Evolutionary conservation across 2,797 vertebrate species (phyloP), one percentile per base, ranked within the genome.

Genomic region (Clarias fuscus): DNA sequence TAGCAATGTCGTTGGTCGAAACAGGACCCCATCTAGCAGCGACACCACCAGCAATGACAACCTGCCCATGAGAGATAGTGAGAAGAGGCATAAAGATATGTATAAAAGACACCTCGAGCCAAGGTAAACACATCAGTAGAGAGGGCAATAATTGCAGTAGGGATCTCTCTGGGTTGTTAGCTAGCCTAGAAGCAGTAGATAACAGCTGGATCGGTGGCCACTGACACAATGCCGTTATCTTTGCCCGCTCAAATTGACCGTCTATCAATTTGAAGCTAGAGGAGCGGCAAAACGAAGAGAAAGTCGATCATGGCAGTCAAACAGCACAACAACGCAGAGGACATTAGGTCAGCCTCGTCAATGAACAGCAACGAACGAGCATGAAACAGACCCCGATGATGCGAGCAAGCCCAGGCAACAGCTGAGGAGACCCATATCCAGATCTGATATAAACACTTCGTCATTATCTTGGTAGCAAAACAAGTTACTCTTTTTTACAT

Each of bases 151-250:
- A 91, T 88, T 86, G 91, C 92, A 90, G 91, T 85, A 87, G 30
- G 48, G 90, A 91, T 91, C 93, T 89, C 91, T 89, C 70, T 91
- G 90, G 67, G 93, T 94, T 92, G 94, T 93, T 93, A 92, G 92
- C 89, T 88, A 85, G 83, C 91, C 90, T 90, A 92, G 91, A 91
- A 93, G 92, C 93, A 89, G 79, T 88, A 93, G 95, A 95, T 95
- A 96, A 95, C 94, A 90, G 86, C 89, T 89, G 93, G 94, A 94
- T 95, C 91, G 92, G 93, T 92, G 91, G 90, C 91, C 91, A 90
- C 92, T 93, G 93, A 95, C 94, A 94, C 85, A 61, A 90, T 91
- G 92, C 89, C 93, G 94, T 95, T 94, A 95, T 94, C 88, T 94
- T 92, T 89, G 86, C 77, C 88, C 86, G 87, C 85, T 91, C 90